These are phyloP conservation scores for Ia io DNA, from an alignment of 2,113 vertebrate genomes.

Conservation along the genomic window DNA sequence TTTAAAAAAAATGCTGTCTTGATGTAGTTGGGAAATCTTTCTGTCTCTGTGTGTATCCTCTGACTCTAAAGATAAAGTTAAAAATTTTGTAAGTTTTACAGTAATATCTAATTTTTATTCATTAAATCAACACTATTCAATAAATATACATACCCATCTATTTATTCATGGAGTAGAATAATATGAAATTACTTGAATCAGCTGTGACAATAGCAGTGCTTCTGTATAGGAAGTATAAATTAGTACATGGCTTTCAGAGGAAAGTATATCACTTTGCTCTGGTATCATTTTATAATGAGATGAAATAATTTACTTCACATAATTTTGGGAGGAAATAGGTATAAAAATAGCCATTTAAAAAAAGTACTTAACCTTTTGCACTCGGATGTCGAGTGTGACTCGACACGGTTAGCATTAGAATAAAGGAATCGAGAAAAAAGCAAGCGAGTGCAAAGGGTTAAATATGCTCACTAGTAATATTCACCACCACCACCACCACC, in stretches of 20 bases:
- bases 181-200: neutral
- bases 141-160: neutral
- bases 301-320: constrained; percentile 7
- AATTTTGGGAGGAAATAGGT: constrained; percentile 19
- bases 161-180: neutral
- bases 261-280: neutral
- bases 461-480: neutral
- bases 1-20: neutral
- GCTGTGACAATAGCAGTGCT: neutral
- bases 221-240: neutral
- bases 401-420: too few relatives aligned
- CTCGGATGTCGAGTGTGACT: too few relatives aligned
- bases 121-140: neutral
- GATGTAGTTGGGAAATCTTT: neutral
- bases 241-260: neutral
- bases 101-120: neutral
- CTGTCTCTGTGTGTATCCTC: neutral
- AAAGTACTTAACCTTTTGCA: too few relatives aligned
- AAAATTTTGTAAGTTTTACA: neutral
- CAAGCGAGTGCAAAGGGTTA: too few relatives aligned
- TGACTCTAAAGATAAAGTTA: constrained; percentile 3
- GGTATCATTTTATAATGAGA: neutral
- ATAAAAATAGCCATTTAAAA: constrained; percentile 33
- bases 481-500: neutral
- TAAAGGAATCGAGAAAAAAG: too few relatives aligned